These are phyloP conservation scores for Otis tarda DNA, from an alignment of 2,113 vertebrate genomes.

Conservation along the genomic window DNA sequence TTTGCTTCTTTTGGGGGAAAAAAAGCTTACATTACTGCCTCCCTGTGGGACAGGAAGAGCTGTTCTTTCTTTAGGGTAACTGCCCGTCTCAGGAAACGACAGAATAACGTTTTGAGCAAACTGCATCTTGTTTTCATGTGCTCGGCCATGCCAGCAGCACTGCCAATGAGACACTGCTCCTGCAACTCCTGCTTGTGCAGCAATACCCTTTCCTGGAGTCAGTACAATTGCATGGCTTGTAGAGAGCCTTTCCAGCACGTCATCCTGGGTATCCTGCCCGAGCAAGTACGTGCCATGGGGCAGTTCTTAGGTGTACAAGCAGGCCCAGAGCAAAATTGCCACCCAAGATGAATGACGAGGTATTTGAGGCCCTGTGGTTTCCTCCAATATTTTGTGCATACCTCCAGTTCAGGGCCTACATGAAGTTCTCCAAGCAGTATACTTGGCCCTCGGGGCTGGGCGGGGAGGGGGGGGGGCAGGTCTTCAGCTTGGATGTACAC, in stretches of 20 bases:
- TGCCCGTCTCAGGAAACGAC: neutral
- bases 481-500: neutral
- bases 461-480: fast-evolving
- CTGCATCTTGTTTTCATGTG: neutral
- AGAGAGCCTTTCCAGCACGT: neutral
- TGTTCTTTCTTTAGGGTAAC: neutral
- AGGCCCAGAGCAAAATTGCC: neutral
- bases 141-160: neutral
- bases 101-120: neutral
- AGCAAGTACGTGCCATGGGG: no score
- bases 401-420: neutral
- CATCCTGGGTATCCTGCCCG: neutral
- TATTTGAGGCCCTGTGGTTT: neutral
- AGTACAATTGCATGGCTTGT: fast-evolving
- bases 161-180: neutral
- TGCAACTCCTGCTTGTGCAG: neutral
- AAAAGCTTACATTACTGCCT: neutral
- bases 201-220: no score
- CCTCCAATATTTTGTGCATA: neutral
- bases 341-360: neutral
- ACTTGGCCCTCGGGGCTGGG: neutral
- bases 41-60: neutral
- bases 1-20: neutral
- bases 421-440: neutral
- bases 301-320: neutral